Conservation (phyloP, 2,888 invertebrate genomes). For the Drosophila koepferae region DNA sequence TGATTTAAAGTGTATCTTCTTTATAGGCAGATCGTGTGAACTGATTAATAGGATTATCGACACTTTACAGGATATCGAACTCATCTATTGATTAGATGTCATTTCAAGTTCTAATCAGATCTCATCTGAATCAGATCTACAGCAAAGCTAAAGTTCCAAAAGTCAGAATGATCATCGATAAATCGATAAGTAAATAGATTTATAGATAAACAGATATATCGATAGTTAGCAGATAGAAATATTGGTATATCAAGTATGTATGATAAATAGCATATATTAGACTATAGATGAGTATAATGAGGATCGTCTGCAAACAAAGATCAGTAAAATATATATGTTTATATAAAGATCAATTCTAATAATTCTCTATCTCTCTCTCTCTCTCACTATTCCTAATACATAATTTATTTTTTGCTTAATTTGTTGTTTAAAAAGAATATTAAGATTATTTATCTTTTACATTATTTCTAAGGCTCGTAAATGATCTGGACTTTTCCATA, state of each 20-base stretch:
- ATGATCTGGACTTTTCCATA: not conserved
- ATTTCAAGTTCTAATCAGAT: not conserved
- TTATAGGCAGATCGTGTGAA: not conserved
- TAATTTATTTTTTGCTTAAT: not conserved
- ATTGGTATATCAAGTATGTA: not conserved
- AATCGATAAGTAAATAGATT: not conserved
- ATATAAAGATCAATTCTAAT: not conserved
- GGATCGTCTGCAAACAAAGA: not conserved
- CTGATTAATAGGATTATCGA: not conserved
- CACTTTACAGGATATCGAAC: not conserved
- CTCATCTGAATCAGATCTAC: not conserved
- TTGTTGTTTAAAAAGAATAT: not conserved
- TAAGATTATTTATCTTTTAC: no score
- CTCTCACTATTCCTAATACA: no score
- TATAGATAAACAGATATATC: not conserved
- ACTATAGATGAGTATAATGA: not conserved
- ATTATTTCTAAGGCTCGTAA: not conserved
- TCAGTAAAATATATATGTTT: not conserved
- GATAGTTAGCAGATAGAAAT: not conserved
- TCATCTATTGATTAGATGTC: not conserved
- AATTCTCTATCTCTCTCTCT: no score
- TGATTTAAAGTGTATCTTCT: not conserved
- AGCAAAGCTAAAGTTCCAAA: not conserved
- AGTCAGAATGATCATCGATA: no score
- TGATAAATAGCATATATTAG: not conserved